phyloP scores from a whole-genome alignment of 2,113 vertebrate genomes.

The Oreamnos americanus region DNA sequence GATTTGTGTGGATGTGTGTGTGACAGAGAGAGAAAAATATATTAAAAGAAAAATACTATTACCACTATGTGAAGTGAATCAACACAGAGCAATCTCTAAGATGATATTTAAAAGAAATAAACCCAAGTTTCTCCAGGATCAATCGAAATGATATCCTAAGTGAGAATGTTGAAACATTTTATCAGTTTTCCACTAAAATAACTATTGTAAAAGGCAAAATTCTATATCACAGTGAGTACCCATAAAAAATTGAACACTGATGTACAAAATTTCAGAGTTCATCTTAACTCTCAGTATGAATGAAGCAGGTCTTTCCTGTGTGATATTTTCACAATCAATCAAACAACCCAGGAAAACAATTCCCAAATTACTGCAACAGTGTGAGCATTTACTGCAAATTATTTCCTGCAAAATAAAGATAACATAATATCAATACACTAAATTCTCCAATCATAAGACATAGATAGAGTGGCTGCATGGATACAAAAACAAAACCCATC shows the following conservation, averaged over 20 bases:
- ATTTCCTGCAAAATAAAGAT: not conserved
- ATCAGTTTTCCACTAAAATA: not conserved
- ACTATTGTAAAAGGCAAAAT: not conserved
- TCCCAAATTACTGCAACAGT: not conserved
- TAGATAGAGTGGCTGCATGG: not conserved
- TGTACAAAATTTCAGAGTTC: not conserved
- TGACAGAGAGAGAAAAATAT: not conserved
- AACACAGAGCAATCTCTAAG: not conserved
- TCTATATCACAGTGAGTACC: not conserved
- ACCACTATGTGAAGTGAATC: not conserved
- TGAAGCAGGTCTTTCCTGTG: not conserved
- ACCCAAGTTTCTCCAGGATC: not conserved
- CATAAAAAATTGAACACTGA: slow-evolving; percentile 28
- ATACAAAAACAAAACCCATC: not conserved
- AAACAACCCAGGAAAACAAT: not conserved
- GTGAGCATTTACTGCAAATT: not conserved
- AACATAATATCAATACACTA: not conserved
- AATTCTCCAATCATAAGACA: not conserved
- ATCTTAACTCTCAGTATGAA: not conserved
- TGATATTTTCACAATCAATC: not conserved
- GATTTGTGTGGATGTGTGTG: not conserved
- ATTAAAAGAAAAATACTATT: not conserved
- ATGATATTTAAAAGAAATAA: not conserved
- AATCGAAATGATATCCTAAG: not conserved
- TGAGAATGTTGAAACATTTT: not conserved